Percentiles rank a stretch among this genome's conserved stretches.
These are phyloP conservation scores for Apotomis betuletana DNA, from an alignment of 2,888 invertebrate genomes.

Conservation along the genomic window DNA sequence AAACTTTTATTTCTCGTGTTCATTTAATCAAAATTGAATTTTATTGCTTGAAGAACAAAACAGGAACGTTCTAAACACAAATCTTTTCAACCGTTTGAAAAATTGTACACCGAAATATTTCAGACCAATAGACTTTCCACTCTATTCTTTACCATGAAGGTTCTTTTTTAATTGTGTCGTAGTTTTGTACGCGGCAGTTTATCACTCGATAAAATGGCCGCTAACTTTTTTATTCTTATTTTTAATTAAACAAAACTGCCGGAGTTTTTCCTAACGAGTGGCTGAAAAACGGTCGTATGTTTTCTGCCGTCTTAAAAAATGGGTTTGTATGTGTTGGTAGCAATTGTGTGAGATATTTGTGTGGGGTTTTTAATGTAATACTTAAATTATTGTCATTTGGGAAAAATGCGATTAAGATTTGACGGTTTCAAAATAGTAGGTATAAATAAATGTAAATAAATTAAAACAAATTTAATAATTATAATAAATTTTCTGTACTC, in stretches of 20 bases:
- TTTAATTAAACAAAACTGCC: constrained; percentile 78
- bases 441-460: no score
- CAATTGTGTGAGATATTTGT: neutral
- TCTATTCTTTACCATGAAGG: neutral
- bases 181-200: constrained; percentile 55
- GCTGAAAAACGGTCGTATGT: constrained; percentile 52
- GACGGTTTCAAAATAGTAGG: neutral
- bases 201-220: constrained; percentile 78
- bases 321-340: neutral
- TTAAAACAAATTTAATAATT: no score
- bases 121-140: neutral
- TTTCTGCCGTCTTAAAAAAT: constrained; percentile 35
- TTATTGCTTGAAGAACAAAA: constrained; percentile 75
- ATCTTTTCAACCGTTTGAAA: constrained; percentile 63
- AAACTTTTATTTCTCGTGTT: constrained; percentile 2
- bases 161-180: neutral
- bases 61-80: constrained; percentile 71
- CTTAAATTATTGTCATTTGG: neutral
- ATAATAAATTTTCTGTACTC: no score
- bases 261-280: constrained; percentile 70
- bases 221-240: constrained; percentile 79
- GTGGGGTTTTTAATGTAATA: neutral
- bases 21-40: constrained; percentile 71
- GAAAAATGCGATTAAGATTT: neutral
- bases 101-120: constrained; percentile 46